Conservation (phyloP, 2,888 invertebrate species). For the Hypsopygia costalis region DNA sequence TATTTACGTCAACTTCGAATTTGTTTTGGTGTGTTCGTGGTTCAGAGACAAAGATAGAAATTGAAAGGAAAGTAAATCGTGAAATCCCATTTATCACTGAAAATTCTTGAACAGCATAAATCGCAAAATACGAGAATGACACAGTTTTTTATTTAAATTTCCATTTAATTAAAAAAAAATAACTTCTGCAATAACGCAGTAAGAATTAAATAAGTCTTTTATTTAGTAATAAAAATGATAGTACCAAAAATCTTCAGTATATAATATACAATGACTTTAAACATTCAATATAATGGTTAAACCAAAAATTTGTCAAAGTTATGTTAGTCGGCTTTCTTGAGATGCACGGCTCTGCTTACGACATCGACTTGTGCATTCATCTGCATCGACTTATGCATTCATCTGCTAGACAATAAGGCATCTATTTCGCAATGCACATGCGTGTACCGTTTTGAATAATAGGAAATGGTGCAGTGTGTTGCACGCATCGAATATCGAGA, state of each 20-base stretch:
- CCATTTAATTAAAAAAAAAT: too few relatives aligned
- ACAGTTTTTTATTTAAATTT: too few relatives aligned
- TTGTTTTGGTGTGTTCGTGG: not conserved
- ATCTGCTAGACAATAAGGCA: slow-evolving; percentile 63
- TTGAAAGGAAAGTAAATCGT: not conserved
- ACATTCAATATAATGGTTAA: slow-evolving; percentile 25
- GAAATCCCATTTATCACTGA: not conserved
- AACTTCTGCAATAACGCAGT: too few relatives aligned
- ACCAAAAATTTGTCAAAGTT: slow-evolving; percentile 10
- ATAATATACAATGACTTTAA: not conserved
- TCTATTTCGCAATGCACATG: slow-evolving; percentile 63
- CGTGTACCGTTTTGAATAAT: slow-evolving; percentile 62
- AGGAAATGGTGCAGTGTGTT: slow-evolving; percentile 73
- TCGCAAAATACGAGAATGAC: not conserved
- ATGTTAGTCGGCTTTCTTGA: slow-evolving; percentile 13
- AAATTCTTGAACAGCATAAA: not conserved
- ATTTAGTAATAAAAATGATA: too few relatives aligned
- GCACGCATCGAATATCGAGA: slow-evolving; percentile 68
- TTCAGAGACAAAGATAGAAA: not conserved
- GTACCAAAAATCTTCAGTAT: too few relatives aligned
- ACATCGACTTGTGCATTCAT: slow-evolving; percentile 43
- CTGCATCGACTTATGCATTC: slow-evolving; percentile 36
- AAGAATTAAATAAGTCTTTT: too few relatives aligned
- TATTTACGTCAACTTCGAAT: not conserved
- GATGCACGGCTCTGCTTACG: slow-evolving; percentile 35